These are phyloP conservation scores for Mastigias papua DNA, from an alignment of 30 jellyfish, hydroid and myxozoan genomes.

Conservation along the genomic window DNA sequence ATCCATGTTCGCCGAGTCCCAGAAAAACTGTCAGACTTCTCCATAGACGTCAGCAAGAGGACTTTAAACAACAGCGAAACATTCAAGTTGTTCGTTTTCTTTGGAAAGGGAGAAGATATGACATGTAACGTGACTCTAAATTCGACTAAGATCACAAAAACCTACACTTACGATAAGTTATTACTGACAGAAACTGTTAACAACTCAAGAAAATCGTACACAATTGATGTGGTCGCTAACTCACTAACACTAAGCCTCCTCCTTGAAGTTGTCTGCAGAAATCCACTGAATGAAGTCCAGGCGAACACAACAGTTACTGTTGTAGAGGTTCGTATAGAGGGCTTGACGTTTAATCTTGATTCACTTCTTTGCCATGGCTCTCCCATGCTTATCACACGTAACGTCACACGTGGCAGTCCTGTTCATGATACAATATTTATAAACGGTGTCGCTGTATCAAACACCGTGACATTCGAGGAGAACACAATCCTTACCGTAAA, in stretches of 20 bases:
- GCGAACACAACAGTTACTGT: slow-evolving; percentile 37
- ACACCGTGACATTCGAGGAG: neutral
- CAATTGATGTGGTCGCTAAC: slow-evolving; percentile 4
- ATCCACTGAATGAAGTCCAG: slow-evolving; percentile 17
- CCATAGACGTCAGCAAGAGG: slow-evolving; percentile 35
- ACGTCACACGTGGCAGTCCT: slow-evolving; percentile 37
- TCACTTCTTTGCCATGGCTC: slow-evolving; percentile 30
- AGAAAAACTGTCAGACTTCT: slow-evolving; percentile 19
- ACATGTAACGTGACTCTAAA: slow-evolving; percentile 44
- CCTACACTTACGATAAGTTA: slow-evolving; percentile 19
- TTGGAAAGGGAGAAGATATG: slow-evolving; percentile 50
- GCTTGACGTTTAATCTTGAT: neutral
- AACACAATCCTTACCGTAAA: neutral
- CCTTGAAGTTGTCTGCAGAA: slow-evolving; percentile 19
- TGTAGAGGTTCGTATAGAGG: slow-evolving; percentile 11
- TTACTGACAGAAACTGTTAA: neutral
- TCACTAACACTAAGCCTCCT: slow-evolving; percentile 9
- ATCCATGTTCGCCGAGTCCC: slow-evolving; percentile 37
- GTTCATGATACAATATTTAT: slow-evolving; percentile 9
- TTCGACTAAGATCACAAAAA: slow-evolving; percentile 13
- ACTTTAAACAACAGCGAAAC: slow-evolving; percentile 22
- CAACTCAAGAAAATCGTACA: slow-evolving; percentile 7
- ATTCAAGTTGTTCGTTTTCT: slow-evolving; percentile 2
- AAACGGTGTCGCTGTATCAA: neutral
- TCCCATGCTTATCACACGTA: slow-evolving; percentile 1